A percentile compares a stretch with the other conserved stretches of the same genome.
Evolutionary conservation across 2,888 invertebrate species (phyloP).

Genomic region (Xestia xanthographa): DNA sequence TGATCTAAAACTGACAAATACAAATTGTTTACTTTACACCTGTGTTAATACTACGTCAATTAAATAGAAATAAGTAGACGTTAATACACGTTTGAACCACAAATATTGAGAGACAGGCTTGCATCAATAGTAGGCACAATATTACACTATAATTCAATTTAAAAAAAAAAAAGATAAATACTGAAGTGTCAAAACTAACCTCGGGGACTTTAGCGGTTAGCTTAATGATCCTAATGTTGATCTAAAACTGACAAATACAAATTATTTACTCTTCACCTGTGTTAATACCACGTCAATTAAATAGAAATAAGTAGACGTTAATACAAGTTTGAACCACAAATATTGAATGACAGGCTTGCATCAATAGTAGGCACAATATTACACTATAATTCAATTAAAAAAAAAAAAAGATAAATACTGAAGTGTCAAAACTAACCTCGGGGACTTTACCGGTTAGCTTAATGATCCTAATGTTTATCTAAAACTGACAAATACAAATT

Average conservation of each 20-base stretch:
- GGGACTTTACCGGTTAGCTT: conserved; percentile 1
- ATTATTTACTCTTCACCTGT: background rate
- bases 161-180: background rate
- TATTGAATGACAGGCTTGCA: conserved; percentile 23
- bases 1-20: conserved; percentile 27
- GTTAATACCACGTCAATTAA: conserved; percentile 30
- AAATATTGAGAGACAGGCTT: conserved; percentile 26
- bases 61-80: conserved; percentile 8
- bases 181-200: background rate
- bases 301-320: conserved; percentile 2
- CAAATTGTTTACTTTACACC: too few species aligned
- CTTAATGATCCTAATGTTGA: conserved; percentile 33
- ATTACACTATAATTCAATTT: background rate
- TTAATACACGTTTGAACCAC: conserved; percentile 22
- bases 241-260: too few species aligned
- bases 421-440: conserved; percentile 2
- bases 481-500: too few species aligned
- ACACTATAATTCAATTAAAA: background rate
- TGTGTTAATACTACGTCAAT: conserved; percentile 28
- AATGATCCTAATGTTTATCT: conserved; percentile 31
- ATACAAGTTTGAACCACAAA: conserved; percentile 27
- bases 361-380: conserved; percentile 16
- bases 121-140: conserved; percentile 18
- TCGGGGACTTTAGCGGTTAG: background rate
- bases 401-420: background rate